Evolutionary conservation across 1,140 invertebrate species (phyloP), one percentile per base, ranked within the genome.

Genomic region (Drosophila burlai): DNA sequence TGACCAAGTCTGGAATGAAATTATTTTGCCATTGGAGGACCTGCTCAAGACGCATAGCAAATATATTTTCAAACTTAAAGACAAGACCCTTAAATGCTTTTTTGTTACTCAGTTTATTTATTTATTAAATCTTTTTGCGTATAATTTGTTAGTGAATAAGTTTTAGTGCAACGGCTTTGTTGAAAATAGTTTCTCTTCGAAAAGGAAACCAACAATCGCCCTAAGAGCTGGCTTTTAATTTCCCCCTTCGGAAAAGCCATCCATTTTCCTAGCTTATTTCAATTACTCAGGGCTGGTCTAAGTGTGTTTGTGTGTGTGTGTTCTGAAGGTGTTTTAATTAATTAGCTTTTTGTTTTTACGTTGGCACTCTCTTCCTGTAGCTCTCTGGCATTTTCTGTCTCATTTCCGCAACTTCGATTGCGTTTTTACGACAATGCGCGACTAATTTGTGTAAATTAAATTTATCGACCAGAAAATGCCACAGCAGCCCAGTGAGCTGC

Each of bases 381-480:
- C 67, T 36, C 57, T 58, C 18, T 40, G n/a, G 58, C 71, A 66
- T 81, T 74, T 61, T 68, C 59, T 34, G 40, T 43, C 55, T 40
- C 42, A 45, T 38, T 69, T 57, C 62, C 47, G 26, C 66, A 40
- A 66, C 54, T 75, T 89, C 77, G 73, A 81, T 89, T 68, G 84
- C 84, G 85, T 87, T 87, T 89, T 89, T 89, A 87, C 84, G 85
- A 89, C 84, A 78, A 89, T 63, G 85, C 84, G 85, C 81, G 84
- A 89, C 85, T 89, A 89, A 89, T 89, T 89, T 89, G 84, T 89
- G 84, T 89, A 89, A 89, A 89, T 89, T 89, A 89, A 90, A 89
- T 89, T 89, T 90, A 89, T 89, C 84, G 84, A 89, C 84, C 84
- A 90, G 84, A 90, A 89, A 89, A 89, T 85, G 78, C 66, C 81